phyloP scores from a whole-genome alignment of 2,888 invertebrate genomes.

The Smittia aterrima region DNA sequence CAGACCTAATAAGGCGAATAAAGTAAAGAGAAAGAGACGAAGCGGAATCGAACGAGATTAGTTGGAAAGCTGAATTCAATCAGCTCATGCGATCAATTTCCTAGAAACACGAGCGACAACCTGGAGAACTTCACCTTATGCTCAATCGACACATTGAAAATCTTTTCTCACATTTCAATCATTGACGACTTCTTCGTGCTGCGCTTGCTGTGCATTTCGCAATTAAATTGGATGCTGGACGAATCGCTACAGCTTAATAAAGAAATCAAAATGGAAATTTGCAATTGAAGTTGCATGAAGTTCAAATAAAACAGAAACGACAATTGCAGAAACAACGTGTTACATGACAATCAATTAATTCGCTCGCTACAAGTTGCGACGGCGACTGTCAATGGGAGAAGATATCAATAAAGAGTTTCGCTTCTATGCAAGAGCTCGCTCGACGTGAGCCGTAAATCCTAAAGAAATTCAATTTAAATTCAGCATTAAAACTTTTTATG shows the following conservation, averaged over 20 bases:
- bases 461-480: conserved; percentile 19
- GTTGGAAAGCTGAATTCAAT: conserved; percentile 15
- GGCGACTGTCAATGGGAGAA: background rate
- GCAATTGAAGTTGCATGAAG: conserved; percentile 4
- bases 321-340: conserved; percentile 32
- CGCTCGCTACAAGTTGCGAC: background rate
- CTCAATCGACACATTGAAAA: conserved; percentile 4
- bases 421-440: background rate
- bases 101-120: conserved; percentile 8
- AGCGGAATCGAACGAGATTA: conserved; percentile 23
- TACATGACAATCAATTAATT: conserved; percentile 41
- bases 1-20: background rate
- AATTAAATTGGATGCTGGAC: background rate
- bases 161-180: conserved; percentile 19
- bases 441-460: background rate
- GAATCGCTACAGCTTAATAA: conserved; percentile 27
- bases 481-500: conserved; percentile 7
- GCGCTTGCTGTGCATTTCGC: background rate
- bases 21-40: background rate
- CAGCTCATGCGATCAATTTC: conserved; percentile 29
- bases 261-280: conserved; percentile 32
- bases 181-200: background rate
- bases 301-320: conserved; percentile 13
- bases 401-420: background rate
- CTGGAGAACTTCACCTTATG: background rate